Percentiles rank a stretch among this genome's conserved stretches.
phyloP scores from a whole-genome alignment of 2,113 vertebrate genomes.

The Scomber japonicus region DNA sequence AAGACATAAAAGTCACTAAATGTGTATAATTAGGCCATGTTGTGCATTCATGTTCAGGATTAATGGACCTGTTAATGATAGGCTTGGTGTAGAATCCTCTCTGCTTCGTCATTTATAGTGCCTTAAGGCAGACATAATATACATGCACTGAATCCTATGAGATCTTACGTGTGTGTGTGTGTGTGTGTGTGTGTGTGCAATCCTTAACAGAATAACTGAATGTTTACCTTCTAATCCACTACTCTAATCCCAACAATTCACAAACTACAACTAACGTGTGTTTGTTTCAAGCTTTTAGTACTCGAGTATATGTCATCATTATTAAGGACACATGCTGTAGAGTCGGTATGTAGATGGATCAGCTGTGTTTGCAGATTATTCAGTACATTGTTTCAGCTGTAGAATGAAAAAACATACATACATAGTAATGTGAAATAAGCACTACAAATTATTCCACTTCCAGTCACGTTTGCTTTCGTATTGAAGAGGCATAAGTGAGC shows the following conservation, averaged over 20 bases:
- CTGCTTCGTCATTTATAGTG: conserved; percentile 32
- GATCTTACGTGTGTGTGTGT: conserved; percentile 1
- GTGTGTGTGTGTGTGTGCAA: conserved; percentile 27
- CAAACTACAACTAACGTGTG: conserved; percentile 2
- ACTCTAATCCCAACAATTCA: conserved; percentile 32
- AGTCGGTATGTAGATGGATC: neutral
- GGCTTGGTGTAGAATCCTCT: conserved; percentile 12
- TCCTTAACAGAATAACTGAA: conserved; percentile 41
- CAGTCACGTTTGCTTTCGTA: neutral
- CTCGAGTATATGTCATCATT: conserved; percentile 16
- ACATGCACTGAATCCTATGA: conserved; percentile 23
- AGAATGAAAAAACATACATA: neutral
- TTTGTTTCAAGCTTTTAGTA: conserved; percentile 23
- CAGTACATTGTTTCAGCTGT: neutral
- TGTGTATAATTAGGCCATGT: conserved; percentile 28
- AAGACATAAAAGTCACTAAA: conserved; percentile 34
- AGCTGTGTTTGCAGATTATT: conserved; percentile 3
- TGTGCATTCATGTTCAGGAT: conserved; percentile 40
- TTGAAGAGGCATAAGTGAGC: neutral
- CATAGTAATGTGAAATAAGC: neutral
- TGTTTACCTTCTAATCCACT: conserved; percentile 50
- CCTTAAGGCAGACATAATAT: conserved; percentile 54
- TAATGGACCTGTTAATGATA: conserved; percentile 51
- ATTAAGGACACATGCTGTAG: conserved; percentile 18
- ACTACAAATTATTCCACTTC: neutral